Evolutionary conservation across 2,888 invertebrate species (phyloP), one percentile per base, ranked within the genome.

Genomic region (Bellardia pandia): DNA sequence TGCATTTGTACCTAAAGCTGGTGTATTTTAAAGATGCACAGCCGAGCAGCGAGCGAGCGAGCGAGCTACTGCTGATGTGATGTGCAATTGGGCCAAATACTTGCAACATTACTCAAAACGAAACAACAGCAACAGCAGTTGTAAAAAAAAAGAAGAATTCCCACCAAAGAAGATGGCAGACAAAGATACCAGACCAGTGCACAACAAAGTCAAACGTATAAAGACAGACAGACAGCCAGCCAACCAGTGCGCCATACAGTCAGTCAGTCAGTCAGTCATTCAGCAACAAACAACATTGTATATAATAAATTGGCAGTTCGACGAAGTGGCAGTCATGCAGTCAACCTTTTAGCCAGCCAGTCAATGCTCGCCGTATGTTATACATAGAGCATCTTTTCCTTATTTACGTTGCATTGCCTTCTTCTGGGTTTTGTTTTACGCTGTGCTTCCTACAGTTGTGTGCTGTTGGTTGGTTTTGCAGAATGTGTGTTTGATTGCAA

Each of bases 31-130:
- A 77, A 77, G 76, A 78, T 84, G 66, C 77, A 72, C 40, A 48
- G 30, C 62, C 53, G 51, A 76, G 75, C 58, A 45, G 68, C 42
- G 7, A 72, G 7, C 66, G 42, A 56, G 33, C 79, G 30, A n/a
- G 71, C 76, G 33, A 45, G 60, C 68, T 75, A 23, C 76, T 78
- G 64, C 66, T 60, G 69, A 62, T 69, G 45, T 56, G 77, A 75
- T 79, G 68, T 78, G 81, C 87, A 87, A 87, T 79, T 87, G 87
- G 87, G 87, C 87, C 87, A 87, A 87, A 87, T 87, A 78, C 75
- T 87, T 87, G 83, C 85, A 81, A 85, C 85, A 87, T 87, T 84
- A 87, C 77, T 85, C 85, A 87, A 85, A 87, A 87, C 42, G 66
- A 53, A 66, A 78, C 23, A 66, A 78, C 78, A 76, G 42, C 62